A percentile compares a stretch with the other conserved stretches of the same genome.
Evolutionary conservation across 2,113 vertebrate species (phyloP).

Genomic region (Suricata suricatta): DNA sequence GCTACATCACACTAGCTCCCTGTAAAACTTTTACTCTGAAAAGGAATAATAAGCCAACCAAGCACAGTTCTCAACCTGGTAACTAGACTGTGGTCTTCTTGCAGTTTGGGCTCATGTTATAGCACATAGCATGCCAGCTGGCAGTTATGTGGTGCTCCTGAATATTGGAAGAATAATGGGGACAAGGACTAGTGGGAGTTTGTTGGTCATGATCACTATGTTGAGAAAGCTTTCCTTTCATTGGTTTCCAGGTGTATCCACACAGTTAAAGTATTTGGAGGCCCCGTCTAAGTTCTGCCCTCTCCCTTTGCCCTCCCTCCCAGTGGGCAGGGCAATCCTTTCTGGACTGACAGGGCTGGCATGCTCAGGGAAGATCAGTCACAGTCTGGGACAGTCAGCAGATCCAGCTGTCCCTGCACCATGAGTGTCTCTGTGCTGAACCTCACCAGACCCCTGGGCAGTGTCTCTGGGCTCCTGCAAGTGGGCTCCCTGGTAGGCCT

Average conservation of each 20-base stretch:
- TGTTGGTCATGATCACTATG: background rate
- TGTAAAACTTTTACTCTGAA: background rate
- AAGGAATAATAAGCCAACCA: background rate
- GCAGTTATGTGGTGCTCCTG: background rate
- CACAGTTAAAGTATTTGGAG: background rate
- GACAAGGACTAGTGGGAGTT: background rate
- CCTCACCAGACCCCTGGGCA: background rate
- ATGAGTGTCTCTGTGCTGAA: constrained; percentile 36
- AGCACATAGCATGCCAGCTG: background rate
- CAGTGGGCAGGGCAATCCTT: background rate
- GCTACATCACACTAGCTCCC: background rate
- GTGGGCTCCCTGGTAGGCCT: constrained; percentile 70
- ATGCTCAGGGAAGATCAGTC: background rate
- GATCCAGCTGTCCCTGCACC: background rate
- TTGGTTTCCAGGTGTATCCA: background rate
- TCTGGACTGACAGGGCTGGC: background rate
- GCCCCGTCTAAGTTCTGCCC: background rate
- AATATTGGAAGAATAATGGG: background rate
- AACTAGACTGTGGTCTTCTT: background rate
- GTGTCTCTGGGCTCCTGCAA: constrained; percentile 72
- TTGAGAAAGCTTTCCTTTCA: background rate
- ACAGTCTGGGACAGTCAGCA: background rate
- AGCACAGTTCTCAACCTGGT: background rate
- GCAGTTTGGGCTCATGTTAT: background rate
- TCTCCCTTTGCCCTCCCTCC: background rate